A percentile compares a stretch with the other conserved stretches of the same genome.
phyloP scores from a whole-genome alignment of 2,888 invertebrate genomes.

The Brachyptera risi region DNA sequence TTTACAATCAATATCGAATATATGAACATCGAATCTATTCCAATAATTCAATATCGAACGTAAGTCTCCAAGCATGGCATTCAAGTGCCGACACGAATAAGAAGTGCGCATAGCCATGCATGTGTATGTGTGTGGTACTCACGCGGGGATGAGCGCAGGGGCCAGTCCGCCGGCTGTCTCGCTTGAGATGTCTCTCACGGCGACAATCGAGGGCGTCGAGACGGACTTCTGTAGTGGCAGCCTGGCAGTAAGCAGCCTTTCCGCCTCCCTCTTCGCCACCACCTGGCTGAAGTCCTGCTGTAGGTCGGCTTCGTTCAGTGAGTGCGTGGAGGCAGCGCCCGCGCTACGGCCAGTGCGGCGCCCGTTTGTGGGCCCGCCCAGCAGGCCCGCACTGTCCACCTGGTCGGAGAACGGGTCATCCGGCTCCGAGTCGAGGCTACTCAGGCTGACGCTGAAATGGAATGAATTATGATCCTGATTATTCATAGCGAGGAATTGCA shows the following conservation, averaged over 20 bases:
- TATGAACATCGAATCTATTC: no score
- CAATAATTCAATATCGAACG: no score
- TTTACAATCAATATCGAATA: no score
- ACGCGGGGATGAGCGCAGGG: constrained; percentile 44
- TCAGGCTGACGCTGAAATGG: constrained; percentile 61
- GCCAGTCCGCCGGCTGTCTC: constrained; percentile 51
- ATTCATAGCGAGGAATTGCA: not conserved
- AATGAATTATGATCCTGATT: not conserved
- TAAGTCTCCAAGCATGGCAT: no score
- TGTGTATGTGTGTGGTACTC: no score
- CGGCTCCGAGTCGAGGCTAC: constrained; percentile 82
- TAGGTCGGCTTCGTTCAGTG: constrained; percentile 82
- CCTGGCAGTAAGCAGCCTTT: constrained; percentile 57
- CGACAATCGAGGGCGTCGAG: constrained; percentile 84
- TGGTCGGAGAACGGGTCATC: constrained; percentile 55
- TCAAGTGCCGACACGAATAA: no score
- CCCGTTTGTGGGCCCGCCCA: constrained; percentile 46
- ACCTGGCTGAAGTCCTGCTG: constrained; percentile 73
- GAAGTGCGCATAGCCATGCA: no score
- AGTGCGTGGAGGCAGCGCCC: constrained; percentile 57
- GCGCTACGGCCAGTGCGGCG: constrained; percentile 41
- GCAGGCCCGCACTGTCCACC: constrained; percentile 49
- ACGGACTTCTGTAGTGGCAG: constrained; percentile 85
- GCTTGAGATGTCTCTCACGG: constrained; percentile 57
- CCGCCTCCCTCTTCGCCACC: constrained; percentile 56